Evolutionary conservation across 2,113 vertebrate genomes (phyloP).

Genomic region (Bungarus multicinctus): DNA sequence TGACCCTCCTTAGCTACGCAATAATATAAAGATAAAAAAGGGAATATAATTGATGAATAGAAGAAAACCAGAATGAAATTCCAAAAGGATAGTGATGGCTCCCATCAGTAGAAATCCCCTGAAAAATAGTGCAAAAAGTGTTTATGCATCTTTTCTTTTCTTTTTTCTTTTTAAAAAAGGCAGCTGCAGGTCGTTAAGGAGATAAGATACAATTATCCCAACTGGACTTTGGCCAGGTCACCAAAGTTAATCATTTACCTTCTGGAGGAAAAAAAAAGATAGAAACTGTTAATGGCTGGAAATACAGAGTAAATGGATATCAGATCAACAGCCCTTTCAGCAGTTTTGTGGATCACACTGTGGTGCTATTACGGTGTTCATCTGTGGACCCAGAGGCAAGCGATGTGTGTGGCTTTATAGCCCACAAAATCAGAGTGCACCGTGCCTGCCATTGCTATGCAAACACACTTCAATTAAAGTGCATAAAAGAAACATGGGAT

Average conservation of each 20-base stretch:
- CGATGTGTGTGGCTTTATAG: conserved; percentile 46
- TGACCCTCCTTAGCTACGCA: not conserved
- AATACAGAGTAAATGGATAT: conserved; percentile 38
- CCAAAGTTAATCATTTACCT: conserved; percentile 48
- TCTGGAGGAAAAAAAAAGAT: conserved; percentile 25
- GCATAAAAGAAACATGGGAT: conserved; percentile 53
- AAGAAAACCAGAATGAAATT: not conserved
- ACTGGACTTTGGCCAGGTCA: conserved; percentile 41
- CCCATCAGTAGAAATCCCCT: not conserved
- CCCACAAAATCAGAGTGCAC: conserved; percentile 27
- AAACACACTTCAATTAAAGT: conserved; percentile 58
- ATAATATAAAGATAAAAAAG: not conserved
- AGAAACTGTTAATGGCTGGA: conserved; percentile 50
- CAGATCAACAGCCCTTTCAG: conserved; percentile 27
- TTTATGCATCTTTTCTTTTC: not conserved
- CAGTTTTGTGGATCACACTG: not conserved
- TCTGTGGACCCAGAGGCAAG: conserved; percentile 33
- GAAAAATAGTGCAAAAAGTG: not conserved
- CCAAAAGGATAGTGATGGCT: not conserved
- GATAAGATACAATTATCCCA: conserved; percentile 36
- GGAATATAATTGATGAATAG: not conserved
- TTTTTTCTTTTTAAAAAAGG: no score
- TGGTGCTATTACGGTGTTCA: conserved; percentile 50
- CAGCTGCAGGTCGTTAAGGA: conserved; percentile 36
- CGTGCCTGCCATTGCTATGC: conserved; percentile 54